A percentile compares a stretch with the other conserved stretches of the same genome.
Conservation (phyloP, 53 echinoderm and acorn worm genomes). For the Paracentrotus lividus region DNA sequence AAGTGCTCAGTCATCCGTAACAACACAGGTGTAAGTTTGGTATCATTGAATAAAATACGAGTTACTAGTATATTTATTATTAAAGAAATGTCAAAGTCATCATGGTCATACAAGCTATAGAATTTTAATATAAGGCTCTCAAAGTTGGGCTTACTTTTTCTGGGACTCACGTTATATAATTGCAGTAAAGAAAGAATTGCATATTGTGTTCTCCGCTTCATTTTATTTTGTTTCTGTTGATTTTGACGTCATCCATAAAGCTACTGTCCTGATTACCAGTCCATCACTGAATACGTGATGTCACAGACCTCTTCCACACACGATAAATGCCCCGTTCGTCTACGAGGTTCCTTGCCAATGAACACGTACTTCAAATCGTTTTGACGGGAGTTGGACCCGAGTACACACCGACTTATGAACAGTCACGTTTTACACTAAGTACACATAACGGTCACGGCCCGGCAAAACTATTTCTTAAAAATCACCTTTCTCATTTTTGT, state of each 20-base stretch:
- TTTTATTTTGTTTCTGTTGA: neutral
- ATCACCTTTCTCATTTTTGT: neutral
- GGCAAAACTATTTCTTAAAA: slow-evolving; percentile 23
- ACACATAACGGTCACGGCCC: slow-evolving; percentile 13
- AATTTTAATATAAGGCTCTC: too few relatives aligned
- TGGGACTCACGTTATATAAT: too few relatives aligned
- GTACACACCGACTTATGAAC: neutral
- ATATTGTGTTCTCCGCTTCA: too few relatives aligned
- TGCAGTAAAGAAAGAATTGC: too few relatives aligned
- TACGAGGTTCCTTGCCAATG: neutral
- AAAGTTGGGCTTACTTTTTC: too few relatives aligned
- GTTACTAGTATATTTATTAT: too few relatives aligned
- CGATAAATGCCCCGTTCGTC: neutral
- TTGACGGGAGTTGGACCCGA: slow-evolving; percentile 2
- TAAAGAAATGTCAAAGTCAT: too few relatives aligned
- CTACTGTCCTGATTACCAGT: neutral
- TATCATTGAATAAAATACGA: too few relatives aligned
- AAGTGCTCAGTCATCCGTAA: too few relatives aligned
- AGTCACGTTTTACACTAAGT: slow-evolving; percentile 56
- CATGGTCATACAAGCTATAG: too few relatives aligned
- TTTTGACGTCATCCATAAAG: slow-evolving; percentile 12
- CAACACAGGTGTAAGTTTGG: too few relatives aligned
- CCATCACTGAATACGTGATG: slow-evolving; percentile 8
- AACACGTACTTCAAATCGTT: slow-evolving; percentile 19
- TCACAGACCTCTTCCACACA: neutral